These are phyloP conservation scores for Bombus cullumanus DNA, from an alignment of 1,140 invertebrate species.

Conservation along the genomic window DNA sequence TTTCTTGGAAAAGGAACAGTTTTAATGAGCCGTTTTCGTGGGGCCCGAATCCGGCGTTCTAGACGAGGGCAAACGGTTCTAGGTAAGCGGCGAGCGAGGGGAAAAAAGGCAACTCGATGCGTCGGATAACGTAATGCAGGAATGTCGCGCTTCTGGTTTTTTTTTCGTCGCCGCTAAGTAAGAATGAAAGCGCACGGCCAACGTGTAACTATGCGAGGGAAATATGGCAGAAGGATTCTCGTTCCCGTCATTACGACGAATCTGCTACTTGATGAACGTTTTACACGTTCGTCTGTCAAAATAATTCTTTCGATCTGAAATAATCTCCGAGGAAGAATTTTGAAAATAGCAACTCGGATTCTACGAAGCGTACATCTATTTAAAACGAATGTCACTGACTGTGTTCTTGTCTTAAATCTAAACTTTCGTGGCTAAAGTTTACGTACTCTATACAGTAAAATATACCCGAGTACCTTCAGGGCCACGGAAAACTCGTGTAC, in stretches of 20 bases:
- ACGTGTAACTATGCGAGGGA: slow-evolving; percentile 63
- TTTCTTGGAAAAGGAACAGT: not conserved
- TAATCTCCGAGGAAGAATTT: too few relatives aligned
- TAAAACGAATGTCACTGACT: not conserved
- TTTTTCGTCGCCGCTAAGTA: slow-evolving; percentile 39
- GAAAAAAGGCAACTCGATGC: slow-evolving; percentile 39
- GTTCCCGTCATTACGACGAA: not conserved
- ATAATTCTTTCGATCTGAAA: not conserved
- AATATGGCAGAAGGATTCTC: slow-evolving; percentile 47
- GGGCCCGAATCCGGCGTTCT: slow-evolving; percentile 21
- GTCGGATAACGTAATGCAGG: slow-evolving; percentile 63
- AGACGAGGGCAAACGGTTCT: slow-evolving; percentile 35
- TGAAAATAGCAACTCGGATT: not conserved
- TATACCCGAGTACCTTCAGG: too few relatives aligned
- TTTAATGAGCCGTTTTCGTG: slow-evolving; percentile 12
- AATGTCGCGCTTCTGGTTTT: slow-evolving; percentile 67
- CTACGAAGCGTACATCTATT: not conserved
- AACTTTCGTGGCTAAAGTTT: not conserved
- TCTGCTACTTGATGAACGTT: not conserved
- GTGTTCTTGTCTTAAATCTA: not conserved
- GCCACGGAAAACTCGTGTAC: not conserved
- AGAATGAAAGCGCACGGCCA: slow-evolving; percentile 50
- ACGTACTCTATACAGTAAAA: too few relatives aligned
- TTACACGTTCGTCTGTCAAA: not conserved
- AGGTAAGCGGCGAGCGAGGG: slow-evolving; percentile 16